These are phyloP conservation scores for Lycocerus yunnanus DNA, from an alignment of 2,888 invertebrate genomes.

Conservation along the genomic window DNA sequence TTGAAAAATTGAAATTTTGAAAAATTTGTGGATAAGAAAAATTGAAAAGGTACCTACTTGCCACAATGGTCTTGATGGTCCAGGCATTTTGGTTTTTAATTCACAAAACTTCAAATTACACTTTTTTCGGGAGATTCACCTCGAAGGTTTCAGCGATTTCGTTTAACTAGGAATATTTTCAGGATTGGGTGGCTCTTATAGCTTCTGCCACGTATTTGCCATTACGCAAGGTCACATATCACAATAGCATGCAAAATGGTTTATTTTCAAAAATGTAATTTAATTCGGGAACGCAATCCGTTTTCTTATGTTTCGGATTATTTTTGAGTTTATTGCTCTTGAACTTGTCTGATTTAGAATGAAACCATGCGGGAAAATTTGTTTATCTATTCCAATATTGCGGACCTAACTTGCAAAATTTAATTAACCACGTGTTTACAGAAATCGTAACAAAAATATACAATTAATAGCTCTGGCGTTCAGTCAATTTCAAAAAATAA, in stretches of 20 bases:
- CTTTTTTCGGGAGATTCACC: constrained; percentile 13
- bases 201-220: constrained; percentile 20
- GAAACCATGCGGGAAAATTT: neutral
- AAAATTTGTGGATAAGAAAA: neutral
- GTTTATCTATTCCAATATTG: neutral
- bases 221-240: constrained; percentile 4
- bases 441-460: neutral
- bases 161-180: constrained; percentile 29
- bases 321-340: neutral
- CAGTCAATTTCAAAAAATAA: no score
- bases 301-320: neutral
- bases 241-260: neutral
- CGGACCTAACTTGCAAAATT: neutral
- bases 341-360: neutral
- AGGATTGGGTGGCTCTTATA: constrained; percentile 28
- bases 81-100: constrained; percentile 64
- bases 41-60: constrained; percentile 60
- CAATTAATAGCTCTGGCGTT: no score
- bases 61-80: constrained; percentile 72
- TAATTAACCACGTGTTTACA: neutral
- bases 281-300: neutral
- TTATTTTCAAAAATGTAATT: neutral
- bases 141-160: constrained; percentile 27
- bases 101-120: constrained; percentile 4
- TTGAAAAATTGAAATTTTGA: neutral